Base-by-base conservation (phyloP, 2,888 invertebrate species). In the Cryptus viduatorius region DNA sequence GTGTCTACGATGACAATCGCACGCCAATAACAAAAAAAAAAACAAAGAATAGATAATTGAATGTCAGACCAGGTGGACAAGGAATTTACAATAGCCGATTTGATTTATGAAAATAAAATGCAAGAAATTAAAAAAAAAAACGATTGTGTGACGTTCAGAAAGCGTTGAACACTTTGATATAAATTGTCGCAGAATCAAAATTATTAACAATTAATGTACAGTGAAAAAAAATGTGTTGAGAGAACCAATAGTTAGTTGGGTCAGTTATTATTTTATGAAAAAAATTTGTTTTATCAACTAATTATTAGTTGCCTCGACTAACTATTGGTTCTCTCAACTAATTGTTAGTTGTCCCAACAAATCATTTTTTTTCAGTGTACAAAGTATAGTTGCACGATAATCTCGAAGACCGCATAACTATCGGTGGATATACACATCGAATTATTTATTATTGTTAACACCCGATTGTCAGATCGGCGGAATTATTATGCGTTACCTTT, bases 371-470 rank as follows among this genome's bases (percentile, higher is more conserved):
- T 14, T 48, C 14, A 48, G 14, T 48, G 46, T 48, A 37, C 59
- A 59, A 68, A 68, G 16, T 68, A 19, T 29, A 4, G 10, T 29
- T 29, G 24, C 29, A 3, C 50, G 29, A 59, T 12, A n/a, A n/a
- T 29, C 31, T 56, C 19, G 61, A 59, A 50, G n/a, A 61, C 5
- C 69, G 29, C 44, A 19, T 48, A 31, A 46, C 5, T 24, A 48
- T 78, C 48, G 46, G 48, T 19, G 14, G 59, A 37, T 8, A 67
- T 72, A 42, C 29, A 31, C 29, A 31, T 67, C 56, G 46, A 72
- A 65, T 79, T 46, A 44, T 72, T 56, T 31, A 72, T 56, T 31
- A 72, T 79, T 56, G 42, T 64, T 64, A 48, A 64, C 53, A 61
- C 37, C 24, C 16, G 16, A 61, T 78, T 31, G 19, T 50, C 59